Percentiles rank a stretch among this genome's conserved stretches.
Evolutionary conservation across 2,113 vertebrate species (phyloP).

Genomic region (Nipponia nippon): DNA sequence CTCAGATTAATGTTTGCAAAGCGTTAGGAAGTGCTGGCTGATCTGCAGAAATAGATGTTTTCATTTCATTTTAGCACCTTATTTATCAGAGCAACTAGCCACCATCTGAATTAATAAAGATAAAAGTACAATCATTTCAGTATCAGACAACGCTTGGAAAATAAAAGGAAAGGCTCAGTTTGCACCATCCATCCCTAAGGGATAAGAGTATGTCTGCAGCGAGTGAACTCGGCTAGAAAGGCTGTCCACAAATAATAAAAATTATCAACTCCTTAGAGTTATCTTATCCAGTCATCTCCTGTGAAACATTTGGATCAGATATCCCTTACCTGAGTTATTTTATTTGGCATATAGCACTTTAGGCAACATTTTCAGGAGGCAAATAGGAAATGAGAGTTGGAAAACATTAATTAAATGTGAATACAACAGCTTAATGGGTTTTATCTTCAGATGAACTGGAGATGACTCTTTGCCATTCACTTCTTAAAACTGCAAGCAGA

Average conservation of each 20-base stretch:
- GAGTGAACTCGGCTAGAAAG: neutral
- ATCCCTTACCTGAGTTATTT: conserved; percentile 62
- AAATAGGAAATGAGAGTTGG: conserved; percentile 70
- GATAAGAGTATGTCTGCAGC: conserved; percentile 4
- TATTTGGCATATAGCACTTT: conserved; percentile 62
- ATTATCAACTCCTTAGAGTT: conserved; percentile 48
- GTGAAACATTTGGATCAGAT: conserved; percentile 61
- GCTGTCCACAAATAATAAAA: conserved; percentile 62
- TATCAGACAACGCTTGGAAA: neutral
- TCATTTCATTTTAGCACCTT: neutral
- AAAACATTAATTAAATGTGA: conserved; percentile 71
- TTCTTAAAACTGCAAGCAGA: conserved; percentile 52
- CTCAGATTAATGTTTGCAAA: neutral
- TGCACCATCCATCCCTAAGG: conserved; percentile 32
- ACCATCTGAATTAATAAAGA: conserved; percentile 3
- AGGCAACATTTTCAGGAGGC: conserved; percentile 55
- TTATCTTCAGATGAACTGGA: conserved; percentile 64
- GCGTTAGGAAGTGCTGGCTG: neutral
- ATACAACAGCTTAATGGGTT: conserved; percentile 66
- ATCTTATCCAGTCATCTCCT: conserved; percentile 59
- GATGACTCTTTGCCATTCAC: conserved; percentile 63
- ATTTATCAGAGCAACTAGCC: neutral
- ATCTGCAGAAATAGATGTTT: neutral
- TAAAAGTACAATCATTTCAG: conserved; percentile 1
- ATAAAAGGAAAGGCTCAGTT: conserved; percentile 43